A percentile compares a stretch with the other conserved stretches of the same genome.
These are phyloP conservation scores for Drosophila tsacasi DNA, from an alignment of 1,140 invertebrate species.

Conservation along the genomic window DNA sequence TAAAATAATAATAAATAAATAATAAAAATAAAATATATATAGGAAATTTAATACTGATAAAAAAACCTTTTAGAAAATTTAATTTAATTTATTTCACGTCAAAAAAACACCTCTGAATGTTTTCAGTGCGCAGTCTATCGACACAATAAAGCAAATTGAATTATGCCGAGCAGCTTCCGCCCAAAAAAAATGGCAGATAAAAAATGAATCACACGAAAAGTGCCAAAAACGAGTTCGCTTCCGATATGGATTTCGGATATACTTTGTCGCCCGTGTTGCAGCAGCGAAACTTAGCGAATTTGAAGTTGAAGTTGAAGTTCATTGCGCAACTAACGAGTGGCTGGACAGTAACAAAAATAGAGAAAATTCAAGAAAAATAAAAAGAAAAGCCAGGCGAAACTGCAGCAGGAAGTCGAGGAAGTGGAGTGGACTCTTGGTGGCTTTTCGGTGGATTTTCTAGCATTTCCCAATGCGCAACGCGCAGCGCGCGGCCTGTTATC, in stretches of 20 bases:
- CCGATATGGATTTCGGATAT: slow-evolving; percentile 60
- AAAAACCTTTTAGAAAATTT: not conserved
- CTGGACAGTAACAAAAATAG: slow-evolving; percentile 13
- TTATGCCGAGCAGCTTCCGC: slow-evolving; percentile 59
- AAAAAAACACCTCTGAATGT: not conserved
- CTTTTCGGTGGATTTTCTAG: slow-evolving; percentile 51
- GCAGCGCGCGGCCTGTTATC: slow-evolving; percentile 58
- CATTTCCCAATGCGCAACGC: slow-evolving; percentile 66
- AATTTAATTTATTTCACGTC: too few relatives aligned
- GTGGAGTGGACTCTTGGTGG: slow-evolving; percentile 50
- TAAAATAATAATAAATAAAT: too few relatives aligned
- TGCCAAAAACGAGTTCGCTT: slow-evolving; percentile 66
- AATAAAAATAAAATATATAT: too few relatives aligned
- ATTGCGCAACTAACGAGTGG: slow-evolving; percentile 65
- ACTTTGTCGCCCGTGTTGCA: slow-evolving; percentile 45
- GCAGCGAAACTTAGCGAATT: slow-evolving; percentile 29
- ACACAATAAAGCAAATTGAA: slow-evolving; percentile 61
- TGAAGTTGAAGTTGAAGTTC: slow-evolving; percentile 69
- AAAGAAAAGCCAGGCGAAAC: slow-evolving; percentile 9
- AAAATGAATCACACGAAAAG: slow-evolving; percentile 39
- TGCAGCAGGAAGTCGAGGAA: slow-evolving; percentile 73
- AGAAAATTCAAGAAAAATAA: not conserved
- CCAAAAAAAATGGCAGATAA: slow-evolving; percentile 23
- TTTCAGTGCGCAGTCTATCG: slow-evolving; percentile 37
- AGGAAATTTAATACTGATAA: not conserved